Evolutionary conservation across 2,797 vertebrate genomes (phyloP), one percentile per base, ranked within the genome.

Genomic region (Dicrostonyx torquatus): DNA sequence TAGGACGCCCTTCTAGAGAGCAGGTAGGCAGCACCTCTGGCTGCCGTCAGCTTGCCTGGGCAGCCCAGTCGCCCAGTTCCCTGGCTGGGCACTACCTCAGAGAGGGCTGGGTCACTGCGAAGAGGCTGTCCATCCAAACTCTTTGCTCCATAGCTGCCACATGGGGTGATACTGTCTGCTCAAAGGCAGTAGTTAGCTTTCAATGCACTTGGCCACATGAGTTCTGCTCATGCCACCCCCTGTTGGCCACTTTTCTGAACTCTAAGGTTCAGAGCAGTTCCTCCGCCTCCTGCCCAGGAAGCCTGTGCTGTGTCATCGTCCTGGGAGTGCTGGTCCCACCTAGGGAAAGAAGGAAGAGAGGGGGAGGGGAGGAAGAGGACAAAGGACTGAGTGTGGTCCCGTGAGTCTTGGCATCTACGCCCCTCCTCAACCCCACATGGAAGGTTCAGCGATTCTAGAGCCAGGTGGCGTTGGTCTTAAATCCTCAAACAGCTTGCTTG

Each of bases 331-430:
- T 26, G 15, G n/a, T 76, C 64, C 78, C 80, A 76, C 87, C 86
- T 31, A 73, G 11, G 6, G 10, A 88, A 53, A 24, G 12, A 17
- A 17, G 26, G 50, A 48, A 31, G 73, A 78, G 31, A 75, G 18
- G 18, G n/a, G 14, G 68, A 31, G 76, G 13, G 40, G 29, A 50
- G n/a, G n/a, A 31, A 40, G 34, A 50, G 31, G 53, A 31, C 5
- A 7, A 66, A 43, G 43, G 64, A 37, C 4, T 8, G 11, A 40
- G 58, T 0, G 0, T 0, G 40, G 26, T 0, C 3, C 77, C 26
- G 55, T 60, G 91, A 93, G 58, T n/a, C 18, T 80, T 53, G 17
- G n/a, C 45, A 1, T 14, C 50, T 34, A 2, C 14, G 55, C 45
- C 68, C 6, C 0, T 24, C 20, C 20, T 12, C 0, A 0, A 29